These are phyloP conservation scores for Lasioglossum albipes DNA, from an alignment of 1,140 invertebrate genomes.

Conservation along the genomic window DNA sequence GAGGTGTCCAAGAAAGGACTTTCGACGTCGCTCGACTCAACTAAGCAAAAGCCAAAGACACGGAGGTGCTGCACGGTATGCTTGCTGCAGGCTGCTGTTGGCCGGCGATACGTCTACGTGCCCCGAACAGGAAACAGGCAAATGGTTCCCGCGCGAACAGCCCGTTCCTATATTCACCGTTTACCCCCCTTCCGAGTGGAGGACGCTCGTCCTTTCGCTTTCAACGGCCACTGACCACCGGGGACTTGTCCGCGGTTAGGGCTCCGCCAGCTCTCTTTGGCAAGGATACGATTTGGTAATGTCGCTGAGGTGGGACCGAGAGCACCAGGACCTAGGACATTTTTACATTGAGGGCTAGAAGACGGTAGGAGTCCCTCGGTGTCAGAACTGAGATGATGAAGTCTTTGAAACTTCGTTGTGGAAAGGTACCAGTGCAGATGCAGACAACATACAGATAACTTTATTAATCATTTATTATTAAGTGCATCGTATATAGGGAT, in stretches of 20 bases:
- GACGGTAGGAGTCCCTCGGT: too few species aligned
- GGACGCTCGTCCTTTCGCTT: slow-evolving; percentile 65
- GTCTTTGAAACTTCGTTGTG: too few species aligned
- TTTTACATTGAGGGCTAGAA: too few species aligned
- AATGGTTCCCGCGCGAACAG: slow-evolving; percentile 32
- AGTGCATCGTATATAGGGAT: too few species aligned
- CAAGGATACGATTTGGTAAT: too few species aligned
- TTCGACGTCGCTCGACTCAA: slow-evolving; percentile 4
- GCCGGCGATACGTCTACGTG: slow-evolving; percentile 8
- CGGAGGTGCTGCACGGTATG: background rate
- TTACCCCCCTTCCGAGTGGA: slow-evolving; percentile 40
- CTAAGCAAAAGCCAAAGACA: background rate
- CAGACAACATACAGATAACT: too few species aligned
- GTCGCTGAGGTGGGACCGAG: too few species aligned
- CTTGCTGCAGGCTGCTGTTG: background rate
- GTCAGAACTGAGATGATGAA: too few species aligned
- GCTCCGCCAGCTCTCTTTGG: background rate
- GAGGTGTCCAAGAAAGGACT: slow-evolving; percentile 7
- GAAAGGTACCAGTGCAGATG: too few species aligned
- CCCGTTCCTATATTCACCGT: slow-evolving; percentile 42
- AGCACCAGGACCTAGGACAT: too few species aligned
- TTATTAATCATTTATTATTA: too few species aligned
- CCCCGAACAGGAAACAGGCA: slow-evolving; percentile 51
- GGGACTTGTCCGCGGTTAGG: background rate
- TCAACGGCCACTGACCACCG: slow-evolving; percentile 63